Evolutionary conservation across 2,888 invertebrate species (phyloP), one percentile per base, ranked within the genome.

Genomic region (Kuschelorhynchus macadamiae): DNA sequence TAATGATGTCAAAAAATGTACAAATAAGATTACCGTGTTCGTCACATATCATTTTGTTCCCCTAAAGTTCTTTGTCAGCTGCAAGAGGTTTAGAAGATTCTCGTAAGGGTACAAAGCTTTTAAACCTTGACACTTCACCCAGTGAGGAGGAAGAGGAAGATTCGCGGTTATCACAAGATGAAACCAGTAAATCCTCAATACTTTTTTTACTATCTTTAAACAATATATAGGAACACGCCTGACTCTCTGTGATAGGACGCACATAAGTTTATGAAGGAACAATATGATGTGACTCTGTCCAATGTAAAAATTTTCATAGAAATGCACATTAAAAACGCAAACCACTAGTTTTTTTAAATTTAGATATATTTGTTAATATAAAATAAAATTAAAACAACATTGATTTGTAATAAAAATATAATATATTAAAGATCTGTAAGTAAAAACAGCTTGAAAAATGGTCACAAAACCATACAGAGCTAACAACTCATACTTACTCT

Each of bases 1-100:
- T n/a, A n/a, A n/a, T n/a, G n/a, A n/a, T n/a, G n/a, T n/a, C n/a
- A n/a, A n/a, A n/a, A n/a, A n/a, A n/a, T n/a, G n/a, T n/a, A n/a
- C n/a, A n/a, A n/a, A n/a, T n/a, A n/a, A n/a, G n/a, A n/a, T n/a
- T n/a, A 84, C 84, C 84, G 83, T 20, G 84, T 83, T 62, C 83
- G 77, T 83, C 84, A 84, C 84, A 84, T 83, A 69, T 78, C 80
- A 71, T 74, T 78, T 30, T 74, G 67, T 21, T 77, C 79, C 5
- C 47, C 52, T 73, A 73, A 42, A 71, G 70, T 32, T 68, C 44
- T 20, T 53, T 16, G 12, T 30, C 44, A 57, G 30, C 14, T 2
- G 18, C 16, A 41, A 18, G n/a, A n/a, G 18, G 17, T 41, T 56
- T 56, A 3, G 44, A 46, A 18, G 20, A 9, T 1, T 60, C 64